phyloP scores from a whole-genome alignment of 2,797 vertebrate species.

The Falco biarmicus region DNA sequence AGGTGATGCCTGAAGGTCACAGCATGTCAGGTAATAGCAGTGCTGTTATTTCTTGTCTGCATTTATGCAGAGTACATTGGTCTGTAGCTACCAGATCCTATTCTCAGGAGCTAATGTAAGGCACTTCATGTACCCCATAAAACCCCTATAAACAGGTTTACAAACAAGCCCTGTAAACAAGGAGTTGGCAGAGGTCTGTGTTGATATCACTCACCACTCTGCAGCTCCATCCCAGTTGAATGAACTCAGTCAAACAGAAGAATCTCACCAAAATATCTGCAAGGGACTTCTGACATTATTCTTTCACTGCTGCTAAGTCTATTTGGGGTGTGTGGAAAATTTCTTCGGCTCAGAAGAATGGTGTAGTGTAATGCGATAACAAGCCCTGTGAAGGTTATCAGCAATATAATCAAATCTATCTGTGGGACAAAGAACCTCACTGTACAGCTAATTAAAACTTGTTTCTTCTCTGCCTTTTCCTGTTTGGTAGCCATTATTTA shows the following conservation, averaged over 20 bases:
- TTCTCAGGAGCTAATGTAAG: neutral
- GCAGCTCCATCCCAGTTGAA: conserved; percentile 42
- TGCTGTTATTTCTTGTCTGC: neutral
- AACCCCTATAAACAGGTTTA: neutral
- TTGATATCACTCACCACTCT: conserved; percentile 39
- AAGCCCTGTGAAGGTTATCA: conserved; percentile 66
- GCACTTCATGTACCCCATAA: neutral
- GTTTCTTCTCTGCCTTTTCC: conserved; percentile 64
- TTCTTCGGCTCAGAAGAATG: conserved; percentile 57
- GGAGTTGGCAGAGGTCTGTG: conserved; percentile 25
- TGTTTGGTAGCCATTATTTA: conserved; percentile 65
- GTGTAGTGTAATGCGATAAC: conserved; percentile 36
- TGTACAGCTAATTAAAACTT: conserved; percentile 77
- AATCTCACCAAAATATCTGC: conserved; percentile 61
- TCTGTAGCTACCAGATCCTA: neutral
- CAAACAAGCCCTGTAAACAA: neutral
- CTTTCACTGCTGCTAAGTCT: conserved; percentile 50
- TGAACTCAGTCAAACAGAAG: conserved; percentile 66
- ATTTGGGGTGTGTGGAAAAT: conserved; percentile 55
- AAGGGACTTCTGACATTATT: conserved; percentile 67
- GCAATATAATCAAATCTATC: conserved; percentile 70
- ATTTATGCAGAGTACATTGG: neutral
- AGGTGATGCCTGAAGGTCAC: neutral
- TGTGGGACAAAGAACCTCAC: conserved; percentile 72
- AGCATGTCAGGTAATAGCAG: neutral